Base-by-base conservation (phyloP, 2,888 invertebrate species). In the Hirtodrosophila alboralis region DNA sequence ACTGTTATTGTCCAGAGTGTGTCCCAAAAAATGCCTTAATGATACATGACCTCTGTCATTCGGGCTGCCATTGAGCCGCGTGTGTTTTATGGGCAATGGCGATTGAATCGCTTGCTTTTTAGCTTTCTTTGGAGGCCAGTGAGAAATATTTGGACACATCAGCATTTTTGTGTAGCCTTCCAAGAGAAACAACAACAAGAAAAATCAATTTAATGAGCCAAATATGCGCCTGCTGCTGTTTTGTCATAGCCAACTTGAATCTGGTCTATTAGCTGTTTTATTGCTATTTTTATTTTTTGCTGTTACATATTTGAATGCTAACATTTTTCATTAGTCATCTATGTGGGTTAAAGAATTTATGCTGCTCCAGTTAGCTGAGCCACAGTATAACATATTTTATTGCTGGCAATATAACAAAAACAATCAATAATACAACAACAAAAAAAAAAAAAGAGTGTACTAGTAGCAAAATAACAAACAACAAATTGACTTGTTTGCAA, bases 71-170 rank as follows among this genome's bases (percentile, higher is more conserved):
- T 65, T 63, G 72, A 61, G 83, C 83, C 85, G 85, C 65, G 79
- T 79, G 79, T 79, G 84, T 79, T 79, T 79, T 85, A 79, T 85
- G 76, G 79, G 69, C 64, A 58, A 71, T 64, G 84, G 84, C 53
- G 74, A 66, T 66, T 80, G 77, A 52, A 60, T 69, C 69, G 69
- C 69, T 80, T 71, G 68, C 59, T 59, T 71, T 74, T 80, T 49
- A 60, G 74, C 60, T 45, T n/a, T 52, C 38, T 41, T 44, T 27
- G 12, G 53, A n/a, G 33, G 36, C 27, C 27, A 16, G 31, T 21
- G 10, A 36, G 31, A 48, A 63, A 38, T 47, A 31, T 41, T 64
- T 65, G 58, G 47, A 44, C 40, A 63, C 65, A 79, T 79, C 79
- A 79, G 79, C 79, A 60, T 56, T 75, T 79, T 79, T 61, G 52